Evolutionary conservation across 2,888 invertebrate species (phyloP), one percentile per base, ranked within the genome.

Genomic region (Netelia inedita): DNA sequence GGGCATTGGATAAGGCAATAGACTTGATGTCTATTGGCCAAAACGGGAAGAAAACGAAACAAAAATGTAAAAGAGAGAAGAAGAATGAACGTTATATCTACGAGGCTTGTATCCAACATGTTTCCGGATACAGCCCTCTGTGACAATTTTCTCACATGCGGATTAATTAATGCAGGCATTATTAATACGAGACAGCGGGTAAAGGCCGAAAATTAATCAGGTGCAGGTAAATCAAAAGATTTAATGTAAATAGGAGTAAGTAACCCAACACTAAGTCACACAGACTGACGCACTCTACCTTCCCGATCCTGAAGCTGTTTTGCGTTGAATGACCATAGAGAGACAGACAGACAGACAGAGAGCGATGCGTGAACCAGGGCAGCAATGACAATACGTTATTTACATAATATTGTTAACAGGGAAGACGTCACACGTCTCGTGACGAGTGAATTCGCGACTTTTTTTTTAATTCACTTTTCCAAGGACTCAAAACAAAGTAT

Each of bases 201-300:
- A 87, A 80, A 66, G 83, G 74, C 68, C 87, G 88, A 63, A 87
- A 87, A 85, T 89, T 88, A 82, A 89, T 88, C 82, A 93, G 88
- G 89, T 93, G 93, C 89, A 93, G 85, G 85, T 92, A 91, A 92
- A 93, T 92, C 82, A 93, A 87, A 82, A 92, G 88, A 85, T 93
- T 92, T 85, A 93, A 91, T 87, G 93, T 92, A 91, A 90, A 93
- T 85, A 93, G 91, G 85, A 93, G 91, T 89, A 93, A 87, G 88
- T 91, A 93, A 92, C 93, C 93, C 91, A 93, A 92, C 82, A 93
- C 85, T 90, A 93, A 91, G 89, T 93, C 93, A 93, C 93, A 93
- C 86, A 93, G 89, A 91, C 91, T 93, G 91, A 93, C 95, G 95
- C 96, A 96, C 95, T 96, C 96, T 97, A 97, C 97, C 97, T 97